Evolutionary conservation across 1,140 invertebrate species (phyloP).

Genomic region (Anadara kagoshimensis): DNA sequence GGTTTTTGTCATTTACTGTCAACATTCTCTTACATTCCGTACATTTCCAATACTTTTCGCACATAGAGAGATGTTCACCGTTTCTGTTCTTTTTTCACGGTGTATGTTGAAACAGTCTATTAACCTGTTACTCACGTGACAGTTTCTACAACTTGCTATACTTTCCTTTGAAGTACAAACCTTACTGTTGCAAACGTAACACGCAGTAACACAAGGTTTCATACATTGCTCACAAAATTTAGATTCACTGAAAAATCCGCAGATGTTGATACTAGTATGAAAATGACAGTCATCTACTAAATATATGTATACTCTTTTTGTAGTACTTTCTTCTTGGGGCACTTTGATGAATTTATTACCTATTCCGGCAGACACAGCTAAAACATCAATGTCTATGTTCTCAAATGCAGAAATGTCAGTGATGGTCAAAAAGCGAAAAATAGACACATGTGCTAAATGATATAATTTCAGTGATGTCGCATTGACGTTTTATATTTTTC

Average conservation of each 20-base stretch:
- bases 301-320: background rate
- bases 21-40: conserved; percentile 11
- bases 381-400: conserved; percentile 7
- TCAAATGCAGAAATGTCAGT: conserved; percentile 10
- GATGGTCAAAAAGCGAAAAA: background rate
- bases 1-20: background rate
- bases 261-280: conserved; percentile 19
- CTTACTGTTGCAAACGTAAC: no score
- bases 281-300: conserved; percentile 7
- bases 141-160: conserved; percentile 11
- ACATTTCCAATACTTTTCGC: conserved; percentile 19
- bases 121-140: conserved; percentile 21
- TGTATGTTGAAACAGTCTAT: conserved; percentile 11
- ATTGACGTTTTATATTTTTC: background rate
- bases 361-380: conserved; percentile 10
- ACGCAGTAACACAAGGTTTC: background rate
- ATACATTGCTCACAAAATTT: conserved; percentile 21
- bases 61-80: background rate
- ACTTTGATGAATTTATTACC: no score
- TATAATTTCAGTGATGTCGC: background rate
- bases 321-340: background rate
- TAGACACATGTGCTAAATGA: background rate
- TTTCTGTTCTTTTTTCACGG: background rate
- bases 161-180: background rate
- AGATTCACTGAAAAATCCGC: conserved; percentile 6